These are phyloP conservation scores for Falcaria lacertinaria DNA, from an alignment of 2,888 invertebrate species.

Conservation along the genomic window DNA sequence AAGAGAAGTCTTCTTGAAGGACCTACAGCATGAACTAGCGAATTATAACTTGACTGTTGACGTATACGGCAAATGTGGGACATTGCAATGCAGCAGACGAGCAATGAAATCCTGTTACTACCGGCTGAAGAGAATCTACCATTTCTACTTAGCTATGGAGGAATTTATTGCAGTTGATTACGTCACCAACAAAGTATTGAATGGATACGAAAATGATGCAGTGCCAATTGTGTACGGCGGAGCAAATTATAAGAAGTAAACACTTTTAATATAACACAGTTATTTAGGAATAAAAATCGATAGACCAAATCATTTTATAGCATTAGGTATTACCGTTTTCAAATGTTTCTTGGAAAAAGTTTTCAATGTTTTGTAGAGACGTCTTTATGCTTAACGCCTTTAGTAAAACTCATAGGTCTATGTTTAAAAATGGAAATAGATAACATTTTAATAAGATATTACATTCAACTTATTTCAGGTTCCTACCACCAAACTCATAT, in stretches of 20 bases:
- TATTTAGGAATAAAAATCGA: background rate
- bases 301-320: no score
- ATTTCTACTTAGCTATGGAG: slow-evolving; percentile 86
- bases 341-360: no score
- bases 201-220: slow-evolving; percentile 76
- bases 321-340: no score
- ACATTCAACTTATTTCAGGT: slow-evolving; percentile 26
- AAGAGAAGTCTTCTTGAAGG: slow-evolving; percentile 45
- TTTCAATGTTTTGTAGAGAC: no score
- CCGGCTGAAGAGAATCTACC: slow-evolving; percentile 78
- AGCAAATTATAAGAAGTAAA: slow-evolving; percentile 76
- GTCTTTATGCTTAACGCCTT: no score
- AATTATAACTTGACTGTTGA: slow-evolving; percentile 62
- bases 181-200: slow-evolving; percentile 69
- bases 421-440: no score
- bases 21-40: slow-evolving; percentile 60
- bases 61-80: slow-evolving; percentile 76
- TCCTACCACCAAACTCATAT: slow-evolving; percentile 47
- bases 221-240: slow-evolving; percentile 84
- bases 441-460: no score
- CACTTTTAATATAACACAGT: slow-evolving; percentile 50
- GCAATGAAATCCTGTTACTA: slow-evolving; percentile 51
- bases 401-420: no score
- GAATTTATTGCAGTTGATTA: slow-evolving; percentile 82
- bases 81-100: slow-evolving; percentile 38